phyloP scores from a whole-genome alignment of 2,888 invertebrate species.

The Sinelater perroti region DNA sequence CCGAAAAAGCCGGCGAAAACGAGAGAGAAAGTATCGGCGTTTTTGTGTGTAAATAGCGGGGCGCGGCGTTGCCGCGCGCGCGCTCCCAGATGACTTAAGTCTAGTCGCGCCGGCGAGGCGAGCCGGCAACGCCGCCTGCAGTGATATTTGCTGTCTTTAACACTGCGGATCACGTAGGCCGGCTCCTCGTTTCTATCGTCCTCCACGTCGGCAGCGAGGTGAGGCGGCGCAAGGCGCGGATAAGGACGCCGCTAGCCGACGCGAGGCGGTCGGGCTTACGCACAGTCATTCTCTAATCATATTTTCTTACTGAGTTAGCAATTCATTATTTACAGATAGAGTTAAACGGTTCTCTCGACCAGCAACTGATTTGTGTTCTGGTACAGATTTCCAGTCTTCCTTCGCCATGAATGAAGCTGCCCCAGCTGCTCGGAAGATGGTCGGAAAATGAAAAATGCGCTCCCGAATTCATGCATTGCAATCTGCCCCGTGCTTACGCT shows the following conservation, averaged over 20 bases:
- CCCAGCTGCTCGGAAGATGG: no score
- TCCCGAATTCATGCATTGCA: no score
- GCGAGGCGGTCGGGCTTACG: neutral
- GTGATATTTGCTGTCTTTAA: conserved; percentile 40
- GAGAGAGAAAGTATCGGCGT: conserved; percentile 38
- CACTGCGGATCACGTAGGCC: conserved; percentile 35
- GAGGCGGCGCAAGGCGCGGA: no score
- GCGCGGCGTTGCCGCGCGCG: conserved; percentile 27
- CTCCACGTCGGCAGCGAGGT: conserved; percentile 28
- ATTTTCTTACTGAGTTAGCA: conserved; percentile 33
- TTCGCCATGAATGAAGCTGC: neutral
- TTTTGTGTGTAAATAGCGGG: conserved; percentile 36
- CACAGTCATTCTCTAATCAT: conserved; percentile 22
- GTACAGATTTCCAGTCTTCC: conserved; percentile 7
- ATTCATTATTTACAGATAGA: conserved; percentile 31
- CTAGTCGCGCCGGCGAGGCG: neutral
- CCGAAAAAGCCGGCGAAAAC: conserved; percentile 32
- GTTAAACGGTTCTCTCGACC: conserved; percentile 18
- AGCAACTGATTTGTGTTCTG: conserved; percentile 6
- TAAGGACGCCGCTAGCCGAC: no score
- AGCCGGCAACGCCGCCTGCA: conserved; percentile 41
- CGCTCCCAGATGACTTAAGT: neutral
- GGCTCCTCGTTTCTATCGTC: conserved; percentile 29
- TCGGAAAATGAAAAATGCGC: no score
- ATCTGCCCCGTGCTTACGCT: no score